Base-by-base conservation (phyloP, 2,113 vertebrate species). In the Centropus bengalensis region DNA sequence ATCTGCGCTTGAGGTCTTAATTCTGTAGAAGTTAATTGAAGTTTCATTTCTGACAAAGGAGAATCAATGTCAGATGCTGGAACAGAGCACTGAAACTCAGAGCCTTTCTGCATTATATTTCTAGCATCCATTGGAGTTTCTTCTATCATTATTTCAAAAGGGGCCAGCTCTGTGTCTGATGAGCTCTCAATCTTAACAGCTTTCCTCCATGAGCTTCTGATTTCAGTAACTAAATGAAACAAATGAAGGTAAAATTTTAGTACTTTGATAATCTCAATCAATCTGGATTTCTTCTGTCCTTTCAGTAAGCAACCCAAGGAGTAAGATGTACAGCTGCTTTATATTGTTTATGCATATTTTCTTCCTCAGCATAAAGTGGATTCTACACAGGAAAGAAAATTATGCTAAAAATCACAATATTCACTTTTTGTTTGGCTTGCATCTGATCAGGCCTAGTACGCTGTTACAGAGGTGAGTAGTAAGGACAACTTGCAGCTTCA, bases 141-240 rank as follows among this genome's bases (percentile, higher is more conserved):
- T 86, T 87, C 70, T 19, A 0, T 10, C 45, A 51, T 54, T 73
- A 47, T 17, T 54, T 96, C 70, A 56, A 86, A 1, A 27, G 91
- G 33, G 60, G 64, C 10, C 54, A 51, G 28, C 45, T 97, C 87
- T 64, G 2, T 14, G 16, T 58, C 77, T 79, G 75, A 58, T 6
- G 84, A 77, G 32, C 58, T 89, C 45, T 96, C 97, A 49, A 38
- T 55, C 51, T 97, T 58, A 93, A 97, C 16, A 92, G 97, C 96
- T 96, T 97, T 97, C 95, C 97, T 97, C 97, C 98, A 97, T 0
- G 97, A 97, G 62, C 79, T 98, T 96, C 96, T 96, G 45, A 97
- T 97, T 94, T 98, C 97, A 83, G 93, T 91, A 97, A 97, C 98
- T 98, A 89, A 80, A 95, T 5, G 10, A 33, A 93, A 70, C 1